Base-by-base conservation (phyloP, 2,888 invertebrate species). In the Cosmia pyralina region DNA sequence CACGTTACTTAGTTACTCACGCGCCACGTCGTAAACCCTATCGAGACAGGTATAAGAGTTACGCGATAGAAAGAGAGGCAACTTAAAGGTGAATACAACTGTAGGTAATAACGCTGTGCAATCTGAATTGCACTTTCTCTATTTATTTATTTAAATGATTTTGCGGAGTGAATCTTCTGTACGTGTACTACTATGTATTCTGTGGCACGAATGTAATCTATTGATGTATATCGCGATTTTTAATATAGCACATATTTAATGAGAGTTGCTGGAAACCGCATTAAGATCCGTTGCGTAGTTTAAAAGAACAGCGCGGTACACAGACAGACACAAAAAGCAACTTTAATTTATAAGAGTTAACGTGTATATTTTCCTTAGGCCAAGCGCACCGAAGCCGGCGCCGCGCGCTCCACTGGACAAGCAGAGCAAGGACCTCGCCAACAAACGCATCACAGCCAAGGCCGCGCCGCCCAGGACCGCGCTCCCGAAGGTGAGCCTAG, bases 351-450 rank as follows among this genome's bases (percentile, higher is more conserved):
- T 38, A n/a, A 41, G 34, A 11, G 5, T 72, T 59, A 65, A 13
- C 7, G 22, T 46, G 10, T 52, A 8, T 69, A 41, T 72, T 44
- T 7, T 22, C n/a, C 7, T 17, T 79, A 94, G 94, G 84, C 72
- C 91, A 58, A 88, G 90, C 60, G 93, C 89, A 10, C 90, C 92
- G 8, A 90, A 89, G 81, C 89, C 92, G 34, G 86, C 89, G 70
- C 83, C 89, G 58, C 90, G 90, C 44, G 85, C 77, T 65, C 84
- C 90, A 2, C 90, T 93, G 87, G 97, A 92, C 92, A 98, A 98
- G 87, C 97, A 97, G 88, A 97, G 96, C 82, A 97, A 98, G 92
- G 97, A 98, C 83, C 97, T 97, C 86, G 97, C 97, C 67, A 98
- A 97, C 91, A 97, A 97, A 89, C 97, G 97, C 89, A 96, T 97